Conservation (phyloP, 2,797 vertebrate species). For the Enteromius afrohamiltoni region DNA sequence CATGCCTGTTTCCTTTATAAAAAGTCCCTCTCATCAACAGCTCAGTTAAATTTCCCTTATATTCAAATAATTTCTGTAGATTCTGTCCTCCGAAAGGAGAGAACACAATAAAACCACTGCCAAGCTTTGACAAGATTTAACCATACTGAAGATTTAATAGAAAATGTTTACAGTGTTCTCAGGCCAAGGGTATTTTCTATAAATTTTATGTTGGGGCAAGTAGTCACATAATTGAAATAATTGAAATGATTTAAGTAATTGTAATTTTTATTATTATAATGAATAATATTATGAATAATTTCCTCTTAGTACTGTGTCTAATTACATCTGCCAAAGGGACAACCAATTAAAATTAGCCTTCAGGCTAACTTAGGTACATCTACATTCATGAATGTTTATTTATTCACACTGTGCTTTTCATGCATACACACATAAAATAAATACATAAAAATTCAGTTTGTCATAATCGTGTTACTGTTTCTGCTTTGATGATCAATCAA, state of each 20-base stretch:
- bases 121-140: neutral
- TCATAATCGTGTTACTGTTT: neutral
- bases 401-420: neutral
- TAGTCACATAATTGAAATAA: neutral
- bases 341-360: neutral
- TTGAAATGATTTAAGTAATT: neutral
- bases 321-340: neutral
- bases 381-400: neutral
- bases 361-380: neutral
- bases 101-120: neutral
- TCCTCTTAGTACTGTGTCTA: neutral
- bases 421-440: neutral
- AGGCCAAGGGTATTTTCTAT: neutral
- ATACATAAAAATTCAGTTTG: neutral
- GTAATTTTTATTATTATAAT: neutral
- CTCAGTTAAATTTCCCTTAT: conserved; percentile 8
- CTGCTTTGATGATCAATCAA: neutral
- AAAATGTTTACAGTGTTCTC: neutral
- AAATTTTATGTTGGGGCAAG: neutral
- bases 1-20: conserved; percentile 13
- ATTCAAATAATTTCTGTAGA: neutral
- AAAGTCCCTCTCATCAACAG: conserved; percentile 11
- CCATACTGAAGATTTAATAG: neutral
- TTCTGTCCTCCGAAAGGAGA: neutral
- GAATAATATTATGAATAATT: neutral